phyloP scores from a whole-genome alignment of 2,113 vertebrate species.

The Osmerus mordax region DNA sequence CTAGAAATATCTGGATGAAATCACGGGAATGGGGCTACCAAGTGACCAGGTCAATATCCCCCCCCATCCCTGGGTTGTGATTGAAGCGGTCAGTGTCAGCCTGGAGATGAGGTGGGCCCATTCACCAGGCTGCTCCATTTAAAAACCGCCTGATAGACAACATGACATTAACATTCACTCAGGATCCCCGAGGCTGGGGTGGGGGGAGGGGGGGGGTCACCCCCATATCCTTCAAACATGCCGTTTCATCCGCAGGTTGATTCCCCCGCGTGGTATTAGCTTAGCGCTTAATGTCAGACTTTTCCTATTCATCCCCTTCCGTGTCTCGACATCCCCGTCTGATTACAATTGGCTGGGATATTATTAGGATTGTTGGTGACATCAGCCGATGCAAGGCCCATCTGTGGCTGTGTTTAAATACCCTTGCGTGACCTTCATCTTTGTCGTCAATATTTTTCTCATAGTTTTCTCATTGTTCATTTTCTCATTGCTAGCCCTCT shows the following conservation, averaged over 20 bases:
- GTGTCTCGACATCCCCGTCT: slow-evolving; percentile 52
- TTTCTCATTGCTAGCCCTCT: neutral
- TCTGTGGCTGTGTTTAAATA: slow-evolving; percentile 3
- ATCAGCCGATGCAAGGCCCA: slow-evolving; percentile 25
- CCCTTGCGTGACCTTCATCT: too few species aligned
- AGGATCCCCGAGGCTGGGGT: slow-evolving; percentile 49
- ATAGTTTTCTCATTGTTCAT: neutral
- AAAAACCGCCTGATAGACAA: slow-evolving; percentile 60
- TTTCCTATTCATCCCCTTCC: slow-evolving; percentile 59
- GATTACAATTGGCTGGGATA: slow-evolving; percentile 53
- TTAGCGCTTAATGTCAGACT: slow-evolving; percentile 51
- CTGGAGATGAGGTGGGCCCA: slow-evolving; percentile 51
- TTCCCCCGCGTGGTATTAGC: slow-evolving; percentile 40
- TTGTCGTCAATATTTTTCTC: neutral
- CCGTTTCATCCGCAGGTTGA: slow-evolving; percentile 55
- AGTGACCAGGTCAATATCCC: neutral
- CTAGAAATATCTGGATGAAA: slow-evolving; percentile 73
- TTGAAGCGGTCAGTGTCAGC: slow-evolving; percentile 59
- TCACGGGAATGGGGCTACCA: slow-evolving; percentile 36
- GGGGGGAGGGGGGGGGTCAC: slow-evolving; percentile 37
- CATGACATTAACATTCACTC: slow-evolving; percentile 63
- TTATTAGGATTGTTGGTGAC: slow-evolving; percentile 34
- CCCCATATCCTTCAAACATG: slow-evolving; percentile 48
- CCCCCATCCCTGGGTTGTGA: slow-evolving; percentile 50
- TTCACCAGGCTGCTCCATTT: slow-evolving; percentile 45